Base-by-base conservation (phyloP, 2,888 invertebrate genomes). In the Hanleya hanleyi region DNA sequence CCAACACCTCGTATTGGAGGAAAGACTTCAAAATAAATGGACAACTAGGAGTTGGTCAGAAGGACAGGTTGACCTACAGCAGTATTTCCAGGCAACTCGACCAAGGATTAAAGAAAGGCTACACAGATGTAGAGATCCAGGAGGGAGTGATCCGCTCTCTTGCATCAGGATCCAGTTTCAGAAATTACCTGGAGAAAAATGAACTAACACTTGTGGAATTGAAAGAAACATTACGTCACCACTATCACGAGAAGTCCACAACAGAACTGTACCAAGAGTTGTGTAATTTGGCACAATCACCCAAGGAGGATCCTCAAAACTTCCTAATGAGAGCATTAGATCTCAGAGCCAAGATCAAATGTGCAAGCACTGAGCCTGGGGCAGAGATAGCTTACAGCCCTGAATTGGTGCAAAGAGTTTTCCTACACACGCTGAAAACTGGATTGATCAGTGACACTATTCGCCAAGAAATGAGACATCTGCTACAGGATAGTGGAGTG, bases 191-290 rank as follows among this genome's bases (percentile, higher is more conserved):
- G n/a, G 68, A 68, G 33, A 32, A 26, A 12, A 26, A 9, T 4
- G 50, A 50, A 9, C 51, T 68, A 9, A 68, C 49, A 29, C 2
- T 68, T 18, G 18, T 15, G 18, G 41, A 50, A 5, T 26, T 29
- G 36, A 47, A 66, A 36, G 33, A 33, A 29, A 49, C 35, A 9
- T 49, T 73, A 29, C 61, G 69, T 36, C 36, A 69, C 22, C 37
- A 69, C 36, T 68, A 73, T 37, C 69, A 64, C 15, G 73, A 69
- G 33, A 50, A 69, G 26, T n/a, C n/a, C n/a, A n/a, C n/a, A n/a
- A n/a, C n/a, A 26, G 72, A 72, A 64, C 69, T 62, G 22, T 72
- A 69, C 61, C 37, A 62, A 49, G 69, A 73, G 69, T 26, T 73
- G 18, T 61, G 69, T 15, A 15, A 62, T 7, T 26, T 65, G n/a